Conservation (phyloP, 2,113 vertebrate species). For the Channa argus region DNA sequence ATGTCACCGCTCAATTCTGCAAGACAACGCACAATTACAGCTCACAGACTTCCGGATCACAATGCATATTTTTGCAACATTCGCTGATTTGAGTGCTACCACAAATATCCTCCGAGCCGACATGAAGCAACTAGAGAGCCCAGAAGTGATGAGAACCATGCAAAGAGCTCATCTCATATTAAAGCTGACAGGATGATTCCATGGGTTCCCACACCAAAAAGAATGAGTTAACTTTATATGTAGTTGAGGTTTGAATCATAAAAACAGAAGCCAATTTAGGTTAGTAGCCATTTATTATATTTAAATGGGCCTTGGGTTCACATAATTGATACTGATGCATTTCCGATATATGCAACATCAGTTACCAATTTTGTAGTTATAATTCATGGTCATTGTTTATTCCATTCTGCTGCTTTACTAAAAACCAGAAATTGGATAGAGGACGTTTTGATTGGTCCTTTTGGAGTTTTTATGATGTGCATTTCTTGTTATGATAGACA, state of each 20-base stretch:
- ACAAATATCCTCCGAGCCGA: constrained; percentile 45
- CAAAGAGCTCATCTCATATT: constrained; percentile 38
- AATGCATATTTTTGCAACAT: constrained; percentile 17
- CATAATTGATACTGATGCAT: constrained; percentile 6
- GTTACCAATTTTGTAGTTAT: constrained; percentile 8
- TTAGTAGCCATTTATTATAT: constrained; percentile 23
- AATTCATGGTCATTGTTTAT: not conserved
- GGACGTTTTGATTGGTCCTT: constrained; percentile 1
- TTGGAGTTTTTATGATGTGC: not conserved
- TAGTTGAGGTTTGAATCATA: constrained; percentile 40
- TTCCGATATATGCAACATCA: not conserved
- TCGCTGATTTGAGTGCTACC: constrained; percentile 42
- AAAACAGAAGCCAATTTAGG: constrained; percentile 17
- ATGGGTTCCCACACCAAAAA: constrained; percentile 39
- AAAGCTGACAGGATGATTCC: constrained; percentile 48
- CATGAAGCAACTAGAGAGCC: constrained; percentile 36
- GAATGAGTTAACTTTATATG: constrained; percentile 25
- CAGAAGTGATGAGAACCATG: constrained; percentile 48
- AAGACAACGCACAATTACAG: constrained; percentile 7
- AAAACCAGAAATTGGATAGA: not conserved
- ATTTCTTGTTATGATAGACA: not conserved
- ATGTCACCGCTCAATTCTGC: constrained; percentile 5
- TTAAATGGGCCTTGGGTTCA: not conserved
- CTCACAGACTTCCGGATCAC: constrained; percentile 17
- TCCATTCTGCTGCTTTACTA: not conserved